Evolutionary conservation across 1,140 invertebrate genomes (phyloP).

Genomic region (Stegodyphus dumicola): DNA sequence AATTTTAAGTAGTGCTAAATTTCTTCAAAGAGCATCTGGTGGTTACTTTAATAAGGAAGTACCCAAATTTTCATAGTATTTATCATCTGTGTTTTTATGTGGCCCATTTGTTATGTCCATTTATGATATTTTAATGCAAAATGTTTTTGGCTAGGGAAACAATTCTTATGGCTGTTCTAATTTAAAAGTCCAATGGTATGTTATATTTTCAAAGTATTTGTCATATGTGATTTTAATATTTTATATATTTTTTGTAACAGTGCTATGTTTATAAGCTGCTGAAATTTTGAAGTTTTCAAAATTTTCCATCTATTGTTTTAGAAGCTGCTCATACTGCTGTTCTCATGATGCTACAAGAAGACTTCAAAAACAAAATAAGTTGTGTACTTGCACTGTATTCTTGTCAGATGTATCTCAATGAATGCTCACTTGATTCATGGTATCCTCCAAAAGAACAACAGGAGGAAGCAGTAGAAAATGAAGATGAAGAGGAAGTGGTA

Average conservation of each 20-base stretch:
- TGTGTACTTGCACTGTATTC: conserved; percentile 79
- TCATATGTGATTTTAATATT: no score
- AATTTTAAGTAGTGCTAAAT: background rate
- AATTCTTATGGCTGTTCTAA: no score
- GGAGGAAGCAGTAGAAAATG: conserved; percentile 67
- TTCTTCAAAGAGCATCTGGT: background rate
- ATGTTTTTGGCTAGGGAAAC: no score
- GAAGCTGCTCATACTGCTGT: conserved; percentile 82
- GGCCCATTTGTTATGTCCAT: no score
- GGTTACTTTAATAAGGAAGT: background rate
- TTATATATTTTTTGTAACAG: no score
- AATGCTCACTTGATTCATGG: conserved; percentile 70
- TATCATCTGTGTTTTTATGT: no score
- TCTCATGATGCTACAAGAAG: conserved; percentile 90
- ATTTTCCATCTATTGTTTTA: conserved; percentile 60
- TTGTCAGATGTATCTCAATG: conserved; percentile 79
- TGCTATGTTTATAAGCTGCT: no score
- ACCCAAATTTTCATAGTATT: no score
- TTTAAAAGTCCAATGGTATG: no score
- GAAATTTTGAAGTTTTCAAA: background rate
- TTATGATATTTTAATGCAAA: no score
- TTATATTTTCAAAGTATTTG: no score
- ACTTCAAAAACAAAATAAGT: conserved; percentile 79
- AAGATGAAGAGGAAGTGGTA: conserved; percentile 71
- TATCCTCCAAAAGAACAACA: conserved; percentile 60